Base-by-base conservation (phyloP, 2,888 invertebrate genomes). In the Gisinianus flammeolus region DNA sequence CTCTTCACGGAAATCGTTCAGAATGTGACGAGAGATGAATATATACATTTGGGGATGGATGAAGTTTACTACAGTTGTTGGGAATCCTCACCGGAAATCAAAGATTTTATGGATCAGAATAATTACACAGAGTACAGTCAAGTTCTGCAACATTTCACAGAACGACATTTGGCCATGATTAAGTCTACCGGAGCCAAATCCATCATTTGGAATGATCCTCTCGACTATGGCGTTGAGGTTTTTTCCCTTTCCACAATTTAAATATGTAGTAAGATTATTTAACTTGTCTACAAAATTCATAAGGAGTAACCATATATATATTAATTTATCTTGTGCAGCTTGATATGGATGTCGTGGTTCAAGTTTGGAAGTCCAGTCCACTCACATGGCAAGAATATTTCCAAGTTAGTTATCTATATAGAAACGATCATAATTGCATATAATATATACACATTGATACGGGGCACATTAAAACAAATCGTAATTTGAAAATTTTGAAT, bases 41-140 rank as follows among this genome's bases (percentile, higher is more conserved):
- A 93, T 86, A 86, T 96, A 19, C 97, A 98, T 87, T 87, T 97
- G 0, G 97, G 97, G 5, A 97, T 96, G 2, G 97, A 98, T 87
- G 97, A 98, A 54, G 83, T 81, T 5, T 84, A 84, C 69, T 79
- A 79, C 26, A 73, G 79, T 44, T 84, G 84, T 33, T 84, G 84
- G 84, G 62, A 81, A 16, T 84, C 83, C 28, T 83, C 83, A 86
- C 91, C 91, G 1, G 88, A 89, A 33, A 90, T 94, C 26, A 87
- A 85, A 31, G 85, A 87, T 3, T 93, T 91, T 86, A 92, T 94
- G 91, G 82, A 86, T 16, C 81, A 87, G 0, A 87, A 89, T 62
- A 76, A 90, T 81, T 92, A 89, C 83, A 86, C 87, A 0, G 86
- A 89, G 66, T 87, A 94, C n/a, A 92, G 64, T 30, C 79, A 83